These are phyloP conservation scores for Monopis laevigella DNA, from an alignment of 2,888 invertebrate species.

Conservation along the genomic window DNA sequence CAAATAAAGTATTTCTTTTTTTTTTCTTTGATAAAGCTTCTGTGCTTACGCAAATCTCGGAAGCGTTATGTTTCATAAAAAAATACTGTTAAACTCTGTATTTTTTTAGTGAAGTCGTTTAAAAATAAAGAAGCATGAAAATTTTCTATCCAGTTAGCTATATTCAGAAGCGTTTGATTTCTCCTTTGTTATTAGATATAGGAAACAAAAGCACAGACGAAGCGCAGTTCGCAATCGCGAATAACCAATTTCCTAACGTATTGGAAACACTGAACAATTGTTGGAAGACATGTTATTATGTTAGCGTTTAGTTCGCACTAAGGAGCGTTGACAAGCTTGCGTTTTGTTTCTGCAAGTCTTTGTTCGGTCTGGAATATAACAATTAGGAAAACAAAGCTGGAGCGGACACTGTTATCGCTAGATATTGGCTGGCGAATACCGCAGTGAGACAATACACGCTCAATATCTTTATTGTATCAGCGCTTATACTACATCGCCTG, in stretches of 20 bases:
- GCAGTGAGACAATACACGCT: conserved; percentile 45
- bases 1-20: too few species aligned
- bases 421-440: conserved; percentile 33
- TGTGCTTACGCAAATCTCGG: too few species aligned
- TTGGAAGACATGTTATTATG: conserved; percentile 60
- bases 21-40: too few species aligned
- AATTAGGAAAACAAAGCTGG: conserved; percentile 54
- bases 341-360: conserved; percentile 56
- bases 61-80: not conserved
- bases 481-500: too few species aligned
- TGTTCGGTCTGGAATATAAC: conserved; percentile 48
- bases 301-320: conserved; percentile 50
- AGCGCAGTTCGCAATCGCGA: conserved; percentile 28
- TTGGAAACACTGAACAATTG: conserved; percentile 52
- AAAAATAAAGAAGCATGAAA: too few species aligned
- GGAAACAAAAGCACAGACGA: conserved; percentile 37
- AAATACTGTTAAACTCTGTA: not conserved
- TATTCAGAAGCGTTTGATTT: too few species aligned
- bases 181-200: too few species aligned
- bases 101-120: not conserved
- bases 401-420: conserved; percentile 43
- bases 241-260: conserved; percentile 58
- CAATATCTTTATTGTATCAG: conserved; percentile 64
- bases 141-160: too few species aligned
- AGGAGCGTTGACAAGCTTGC: conserved; percentile 35